A percentile compares a stretch with the other conserved stretches of the same genome.
phyloP scores from a whole-genome alignment of 2,888 invertebrate genomes.

The Andrena hattorfiana region DNA sequence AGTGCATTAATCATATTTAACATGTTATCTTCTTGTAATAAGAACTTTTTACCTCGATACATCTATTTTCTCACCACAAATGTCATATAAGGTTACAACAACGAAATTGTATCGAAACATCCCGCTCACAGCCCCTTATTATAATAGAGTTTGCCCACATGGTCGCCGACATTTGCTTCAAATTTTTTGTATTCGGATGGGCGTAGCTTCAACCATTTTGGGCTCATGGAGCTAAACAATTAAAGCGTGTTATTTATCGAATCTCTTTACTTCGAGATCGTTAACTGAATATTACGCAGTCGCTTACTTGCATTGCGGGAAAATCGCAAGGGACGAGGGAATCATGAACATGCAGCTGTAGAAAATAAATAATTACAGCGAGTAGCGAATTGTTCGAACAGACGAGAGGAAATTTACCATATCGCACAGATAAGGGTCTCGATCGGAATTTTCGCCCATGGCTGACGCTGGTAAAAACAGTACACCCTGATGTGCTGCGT shows the following conservation, averaged over 20 bases:
- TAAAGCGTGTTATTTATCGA: conserved; percentile 1
- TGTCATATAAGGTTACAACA: not conserved
- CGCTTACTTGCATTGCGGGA: conserved; percentile 70
- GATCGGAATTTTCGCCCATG: conserved; percentile 60
- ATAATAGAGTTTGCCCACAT: conserved; percentile 64
- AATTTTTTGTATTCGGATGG: conserved; percentile 53
- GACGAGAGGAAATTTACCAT: conserved; percentile 34
- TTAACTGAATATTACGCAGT: not conserved
- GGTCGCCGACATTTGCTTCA: conserved; percentile 19
- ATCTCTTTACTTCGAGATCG: not conserved
- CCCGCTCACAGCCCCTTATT: conserved; percentile 66
- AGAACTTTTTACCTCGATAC: conserved; percentile 50
- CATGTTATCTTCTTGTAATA: conserved; percentile 32
- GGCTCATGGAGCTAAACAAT: conserved; percentile 51
- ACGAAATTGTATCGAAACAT: not conserved
- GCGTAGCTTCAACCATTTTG: conserved; percentile 44
- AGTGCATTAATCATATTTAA: conserved; percentile 69
- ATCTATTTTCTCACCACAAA: conserved; percentile 52
- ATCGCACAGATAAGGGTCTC: conserved; percentile 56
- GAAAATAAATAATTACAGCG: conserved; percentile 3
- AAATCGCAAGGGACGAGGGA: conserved; percentile 71
- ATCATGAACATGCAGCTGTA: conserved; percentile 66
- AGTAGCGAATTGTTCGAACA: not conserved
- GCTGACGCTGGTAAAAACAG: conserved; percentile 66
- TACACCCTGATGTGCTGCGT: conserved; percentile 52